Evolutionary conservation across 2,888 invertebrate species (phyloP).

Genomic region (Halictus ligatus): DNA sequence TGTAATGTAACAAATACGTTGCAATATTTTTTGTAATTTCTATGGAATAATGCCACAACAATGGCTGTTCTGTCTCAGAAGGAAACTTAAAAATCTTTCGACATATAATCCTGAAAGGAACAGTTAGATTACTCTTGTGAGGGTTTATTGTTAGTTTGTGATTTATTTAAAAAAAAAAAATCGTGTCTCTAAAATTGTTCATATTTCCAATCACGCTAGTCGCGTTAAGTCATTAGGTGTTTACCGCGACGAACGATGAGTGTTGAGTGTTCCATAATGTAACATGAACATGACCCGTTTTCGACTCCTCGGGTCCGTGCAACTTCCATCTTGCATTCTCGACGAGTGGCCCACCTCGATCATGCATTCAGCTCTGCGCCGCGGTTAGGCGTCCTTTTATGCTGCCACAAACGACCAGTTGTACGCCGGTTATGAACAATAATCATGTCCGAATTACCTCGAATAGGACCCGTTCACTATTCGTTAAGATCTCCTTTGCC

Average conservation of each 20-base stretch:
- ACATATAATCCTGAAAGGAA: no score
- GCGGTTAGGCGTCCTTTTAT: slow-evolving; percentile 71
- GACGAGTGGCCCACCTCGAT: slow-evolving; percentile 22
- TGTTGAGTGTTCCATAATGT: slow-evolving; percentile 53
- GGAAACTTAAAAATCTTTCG: no score
- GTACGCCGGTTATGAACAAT: slow-evolving; percentile 80
- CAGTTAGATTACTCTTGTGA: no score
- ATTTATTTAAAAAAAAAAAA: neutral
- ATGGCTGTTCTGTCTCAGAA: no score
- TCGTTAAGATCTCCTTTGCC: slow-evolving; percentile 68
- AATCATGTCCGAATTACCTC: slow-evolving; percentile 77
- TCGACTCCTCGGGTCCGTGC: slow-evolving; percentile 54
- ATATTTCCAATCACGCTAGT: slow-evolving; percentile 57
- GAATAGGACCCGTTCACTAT: slow-evolving; percentile 75
- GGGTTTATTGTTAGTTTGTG: no score
- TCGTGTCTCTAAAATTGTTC: neutral
- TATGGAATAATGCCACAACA: no score
- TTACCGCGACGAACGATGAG: slow-evolving; percentile 42
- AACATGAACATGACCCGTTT: slow-evolving; percentile 64
- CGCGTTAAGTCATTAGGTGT: slow-evolving; percentile 61
- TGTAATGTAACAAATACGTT: no score
- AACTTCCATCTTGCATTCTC: slow-evolving; percentile 32
- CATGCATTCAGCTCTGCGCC: slow-evolving; percentile 52
- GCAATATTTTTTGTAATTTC: no score
- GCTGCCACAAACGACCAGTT: slow-evolving; percentile 78